Evolutionary conservation across 2,113 vertebrate genomes (phyloP), one percentile per base, ranked within the genome.

Genomic region (Parus major): DNA sequence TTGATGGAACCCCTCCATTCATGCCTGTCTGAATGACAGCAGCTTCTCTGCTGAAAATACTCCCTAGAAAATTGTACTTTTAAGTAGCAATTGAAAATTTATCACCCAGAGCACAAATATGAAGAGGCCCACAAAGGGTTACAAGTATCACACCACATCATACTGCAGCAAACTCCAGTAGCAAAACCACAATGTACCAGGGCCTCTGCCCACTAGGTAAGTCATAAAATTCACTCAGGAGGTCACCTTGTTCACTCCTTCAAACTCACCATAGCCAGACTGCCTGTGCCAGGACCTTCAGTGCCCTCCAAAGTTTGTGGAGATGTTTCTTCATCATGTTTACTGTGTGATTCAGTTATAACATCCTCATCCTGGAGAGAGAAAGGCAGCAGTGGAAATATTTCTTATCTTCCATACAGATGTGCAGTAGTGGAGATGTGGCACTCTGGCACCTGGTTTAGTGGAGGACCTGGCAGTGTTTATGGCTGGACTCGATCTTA

Each of bases 291-390:
- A 77, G 47, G 21, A 36, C 16, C 52, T 65, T 84, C 92, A 29
- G 84, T 9, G 36, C 23, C 92, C 66, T 75, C 79, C 29, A 75
- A 57, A 72, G 81, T 49, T 68, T 53, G 84, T 46, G 24, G 5
- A 83, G 81, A n/a, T 31, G 59, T 64, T 16, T 95, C 90, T 24
- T 56, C 91, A 82, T 36, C 31, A 21, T 9, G 17, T 63, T 70
- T 76, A 47, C 76, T 83, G 47, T 69, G 90, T 15, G 76, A 88
- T 57, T 88, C 93, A 52, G 84, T 95, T 96, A 96, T 44, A 47
- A 77, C 94, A 75, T 86, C 82, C 71, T 75, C 66, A 63, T 96
- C 96, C 96, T 97, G 63, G 4, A 91, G 63, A 95, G 60, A 95
- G 47, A 91, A 46, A 85, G 11, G 65, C 17, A 91, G 65, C 41